Conservation (phyloP, 2,888 invertebrate genomes). For the Cephus runcator region DNA sequence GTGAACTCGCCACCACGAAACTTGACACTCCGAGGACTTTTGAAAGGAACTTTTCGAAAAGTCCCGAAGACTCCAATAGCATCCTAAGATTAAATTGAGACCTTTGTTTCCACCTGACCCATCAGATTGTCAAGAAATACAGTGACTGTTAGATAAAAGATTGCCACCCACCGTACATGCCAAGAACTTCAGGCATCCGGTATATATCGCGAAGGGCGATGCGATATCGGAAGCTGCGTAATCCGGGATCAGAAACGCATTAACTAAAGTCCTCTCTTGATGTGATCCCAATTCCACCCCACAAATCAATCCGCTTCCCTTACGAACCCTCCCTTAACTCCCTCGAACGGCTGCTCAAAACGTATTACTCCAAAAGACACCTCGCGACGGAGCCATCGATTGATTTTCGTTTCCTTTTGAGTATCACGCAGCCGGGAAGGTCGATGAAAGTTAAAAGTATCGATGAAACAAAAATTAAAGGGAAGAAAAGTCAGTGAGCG, state of each 20-base stretch:
- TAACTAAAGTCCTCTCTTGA: conserved; percentile 23
- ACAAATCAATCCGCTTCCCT: conserved; percentile 33
- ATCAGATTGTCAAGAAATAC: neutral
- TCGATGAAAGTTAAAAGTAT: neutral
- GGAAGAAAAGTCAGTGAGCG: neutral
- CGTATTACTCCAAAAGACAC: conserved; percentile 1
- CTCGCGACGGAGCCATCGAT: neutral
- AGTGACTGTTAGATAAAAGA: neutral
- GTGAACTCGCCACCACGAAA: neutral
- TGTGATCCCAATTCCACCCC: conserved; percentile 23
- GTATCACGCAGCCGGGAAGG: neutral
- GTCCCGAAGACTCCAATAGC: neutral
- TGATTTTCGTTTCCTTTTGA: neutral
- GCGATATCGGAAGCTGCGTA: conserved; percentile 20
- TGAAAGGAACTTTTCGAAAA: neutral
- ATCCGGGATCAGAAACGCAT: conserved; percentile 25
- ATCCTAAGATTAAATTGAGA: neutral
- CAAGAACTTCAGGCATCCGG: conserved; percentile 8
- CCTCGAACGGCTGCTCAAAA: neutral
- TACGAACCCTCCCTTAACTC: conserved; percentile 19
- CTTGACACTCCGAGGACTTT: neutral
- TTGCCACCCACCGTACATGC: neutral
- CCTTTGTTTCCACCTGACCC: neutral
- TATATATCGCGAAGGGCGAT: conserved; percentile 19
- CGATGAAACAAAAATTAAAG: neutral